A percentile compares a stretch with the other conserved stretches of the same genome.
phyloP scores from a whole-genome alignment of 1,140 invertebrate species.

The Oryzaephilus surinamensis region DNA sequence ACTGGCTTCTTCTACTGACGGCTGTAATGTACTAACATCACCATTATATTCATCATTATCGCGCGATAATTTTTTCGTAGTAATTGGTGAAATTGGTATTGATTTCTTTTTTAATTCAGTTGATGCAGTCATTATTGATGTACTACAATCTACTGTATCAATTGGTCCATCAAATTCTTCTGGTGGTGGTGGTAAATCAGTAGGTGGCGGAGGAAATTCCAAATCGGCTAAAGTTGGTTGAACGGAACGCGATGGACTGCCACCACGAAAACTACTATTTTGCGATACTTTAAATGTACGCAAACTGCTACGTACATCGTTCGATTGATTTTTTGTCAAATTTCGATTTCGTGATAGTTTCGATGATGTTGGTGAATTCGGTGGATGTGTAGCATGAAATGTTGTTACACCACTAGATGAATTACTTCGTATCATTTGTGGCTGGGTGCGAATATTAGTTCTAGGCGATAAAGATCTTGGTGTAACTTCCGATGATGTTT shows the following conservation, averaged over 20 bases:
- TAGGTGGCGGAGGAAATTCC: constrained; percentile 75
- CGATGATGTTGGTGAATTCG: constrained; percentile 44
- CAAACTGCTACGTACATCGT: constrained; percentile 33
- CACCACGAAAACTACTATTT: constrained; percentile 43
- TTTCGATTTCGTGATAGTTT: constrained; percentile 41
- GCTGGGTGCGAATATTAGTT: constrained; percentile 50
- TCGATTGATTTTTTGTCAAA: constrained; percentile 34
- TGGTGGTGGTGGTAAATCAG: constrained; percentile 63
- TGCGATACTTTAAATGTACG: constrained; percentile 43
- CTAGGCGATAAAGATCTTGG: constrained; percentile 41
- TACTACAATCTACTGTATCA: constrained; percentile 26
- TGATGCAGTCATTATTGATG: constrained; percentile 33
- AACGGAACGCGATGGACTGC: constrained; percentile 46
- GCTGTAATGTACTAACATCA: constrained; percentile 52
- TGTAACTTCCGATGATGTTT: constrained; percentile 22
- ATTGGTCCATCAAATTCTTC: constrained; percentile 45
- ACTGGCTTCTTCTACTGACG: constrained; percentile 58
- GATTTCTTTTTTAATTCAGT: constrained; percentile 36
- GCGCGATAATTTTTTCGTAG: constrained; percentile 24
- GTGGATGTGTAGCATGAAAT: constrained; percentile 47
- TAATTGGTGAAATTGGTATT: constrained; percentile 35
- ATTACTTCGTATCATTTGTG: constrained; percentile 76
- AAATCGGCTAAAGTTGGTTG: constrained; percentile 62
- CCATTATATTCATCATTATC: constrained; percentile 28
- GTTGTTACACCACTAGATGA: constrained; percentile 67